A percentile compares a stretch with the other conserved stretches of the same genome.
These are phyloP conservation scores for Dendroctonus valens DNA, from an alignment of 1,140 invertebrate genomes.

Conservation along the genomic window DNA sequence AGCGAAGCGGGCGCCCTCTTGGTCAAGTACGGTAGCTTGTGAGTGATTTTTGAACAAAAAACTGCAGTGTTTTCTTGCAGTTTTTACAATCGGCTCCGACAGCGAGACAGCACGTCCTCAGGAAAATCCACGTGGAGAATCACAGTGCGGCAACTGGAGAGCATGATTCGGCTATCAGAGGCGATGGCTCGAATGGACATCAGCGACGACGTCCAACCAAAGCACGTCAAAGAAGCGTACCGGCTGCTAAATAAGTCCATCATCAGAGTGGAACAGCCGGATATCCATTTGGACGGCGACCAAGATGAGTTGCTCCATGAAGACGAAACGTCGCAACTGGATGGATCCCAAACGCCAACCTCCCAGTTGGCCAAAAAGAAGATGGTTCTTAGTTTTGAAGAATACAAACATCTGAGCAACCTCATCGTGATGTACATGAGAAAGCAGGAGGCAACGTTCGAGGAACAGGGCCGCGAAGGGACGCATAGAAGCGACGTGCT, in stretches of 20 bases:
- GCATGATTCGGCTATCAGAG: slow-evolving; percentile 94
- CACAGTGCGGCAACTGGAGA: slow-evolving; percentile 98
- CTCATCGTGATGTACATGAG: slow-evolving; percentile 89
- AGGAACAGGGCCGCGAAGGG: slow-evolving; percentile 60
- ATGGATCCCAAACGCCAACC: slow-evolving; percentile 36
- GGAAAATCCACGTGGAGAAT: slow-evolving; percentile 87
- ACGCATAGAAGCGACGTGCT: slow-evolving; percentile 82
- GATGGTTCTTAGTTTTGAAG: slow-evolving; percentile 88
- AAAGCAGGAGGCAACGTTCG: slow-evolving; percentile 69
- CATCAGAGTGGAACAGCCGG: slow-evolving; percentile 95
- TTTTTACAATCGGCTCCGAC: slow-evolving; percentile 84
- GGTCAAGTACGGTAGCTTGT: slow-evolving; percentile 59
- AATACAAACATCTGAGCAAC: slow-evolving; percentile 91
- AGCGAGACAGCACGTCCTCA: slow-evolving; percentile 73
- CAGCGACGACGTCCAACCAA: slow-evolving; percentile 78
- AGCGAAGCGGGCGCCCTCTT: slow-evolving; percentile 81
- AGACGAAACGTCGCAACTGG: slow-evolving; percentile 42
- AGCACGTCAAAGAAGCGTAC: slow-evolving; percentile 93
- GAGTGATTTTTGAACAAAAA: neutral
- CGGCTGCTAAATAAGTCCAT: slow-evolving; percentile 97
- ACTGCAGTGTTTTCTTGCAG: slow-evolving; percentile 7
- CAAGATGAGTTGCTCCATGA: slow-evolving; percentile 57
- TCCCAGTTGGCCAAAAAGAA: slow-evolving; percentile 67
- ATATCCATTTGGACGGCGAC: slow-evolving; percentile 82
- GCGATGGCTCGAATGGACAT: slow-evolving; percentile 96